These are phyloP conservation scores for Oligia strigilis DNA, from an alignment of 2,888 invertebrate species.

Conservation along the genomic window DNA sequence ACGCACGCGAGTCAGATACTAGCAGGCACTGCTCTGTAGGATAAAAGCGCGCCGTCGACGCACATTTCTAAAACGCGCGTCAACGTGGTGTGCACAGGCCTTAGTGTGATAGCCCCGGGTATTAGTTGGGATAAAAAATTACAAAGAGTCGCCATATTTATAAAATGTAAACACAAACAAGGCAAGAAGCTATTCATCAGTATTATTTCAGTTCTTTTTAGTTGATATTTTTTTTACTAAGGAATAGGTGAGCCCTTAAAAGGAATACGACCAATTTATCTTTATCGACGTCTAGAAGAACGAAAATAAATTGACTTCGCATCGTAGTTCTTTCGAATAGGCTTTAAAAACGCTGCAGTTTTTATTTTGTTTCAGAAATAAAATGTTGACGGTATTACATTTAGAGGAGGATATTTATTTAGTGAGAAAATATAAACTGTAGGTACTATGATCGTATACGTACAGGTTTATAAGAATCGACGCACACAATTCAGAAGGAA, in stretches of 20 bases:
- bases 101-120: no score
- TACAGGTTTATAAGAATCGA: neutral
- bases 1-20: no score
- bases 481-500: neutral
- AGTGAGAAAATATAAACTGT: slow-evolving; percentile 2
- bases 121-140: neutral
- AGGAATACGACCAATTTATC: slow-evolving; percentile 63
- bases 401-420: slow-evolving; percentile 17
- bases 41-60: no score
- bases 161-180: slow-evolving; percentile 17
- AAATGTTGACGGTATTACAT: slow-evolving; percentile 17
- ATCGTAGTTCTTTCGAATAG: slow-evolving; percentile 34
- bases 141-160: neutral
- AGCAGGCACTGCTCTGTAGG: no score
- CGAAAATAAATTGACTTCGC: slow-evolving; percentile 61
- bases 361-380: slow-evolving; percentile 40
- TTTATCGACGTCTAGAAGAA: slow-evolving; percentile 60
- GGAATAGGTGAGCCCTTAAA: slow-evolving; percentile 48
- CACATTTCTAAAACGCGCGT: no score
- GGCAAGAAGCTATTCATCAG: slow-evolving; percentile 36
- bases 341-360: slow-evolving; percentile 43
- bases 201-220: slow-evolving; percentile 45
- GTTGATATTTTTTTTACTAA: slow-evolving; percentile 36
- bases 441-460: neutral
- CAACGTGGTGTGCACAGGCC: no score